These are phyloP conservation scores for Callorhinus ursinus DNA, from an alignment of 2,113 vertebrate species.

Conservation along the genomic window DNA sequence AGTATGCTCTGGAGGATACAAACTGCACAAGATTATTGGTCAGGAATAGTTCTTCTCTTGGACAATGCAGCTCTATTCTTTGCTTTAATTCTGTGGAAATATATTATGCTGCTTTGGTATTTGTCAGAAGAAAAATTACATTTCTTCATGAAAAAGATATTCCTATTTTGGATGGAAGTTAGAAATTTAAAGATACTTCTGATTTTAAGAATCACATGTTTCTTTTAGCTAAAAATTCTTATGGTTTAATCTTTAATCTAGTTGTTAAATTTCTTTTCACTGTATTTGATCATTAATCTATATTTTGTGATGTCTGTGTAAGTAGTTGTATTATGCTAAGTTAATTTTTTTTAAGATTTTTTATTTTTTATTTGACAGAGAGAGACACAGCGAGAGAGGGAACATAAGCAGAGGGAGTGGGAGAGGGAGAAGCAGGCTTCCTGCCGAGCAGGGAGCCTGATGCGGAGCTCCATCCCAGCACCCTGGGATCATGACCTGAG, in stretches of 20 bases:
- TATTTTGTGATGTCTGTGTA: not conserved
- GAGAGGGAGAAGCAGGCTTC: no score
- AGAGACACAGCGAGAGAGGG: no score
- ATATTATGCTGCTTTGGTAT: not conserved
- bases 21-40: not conserved
- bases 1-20: not conserved
- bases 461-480: no score
- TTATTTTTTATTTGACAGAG: no score
- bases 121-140: not conserved
- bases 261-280: not conserved
- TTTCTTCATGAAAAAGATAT: not conserved
- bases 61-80: not conserved
- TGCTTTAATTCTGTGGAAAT: not conserved
- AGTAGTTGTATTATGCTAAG: not conserved
- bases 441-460: no score
- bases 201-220: not conserved
- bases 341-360: not conserved
- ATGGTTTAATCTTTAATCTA: not conserved
- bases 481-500: no score
- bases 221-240: not conserved
- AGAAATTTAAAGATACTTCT: not conserved
- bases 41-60: not conserved
- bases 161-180: not conserved
- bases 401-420: no score
- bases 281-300: not conserved